These are phyloP conservation scores for Menura novaehollandiae DNA, from an alignment of 2,113 vertebrate genomes.

Conservation along the genomic window DNA sequence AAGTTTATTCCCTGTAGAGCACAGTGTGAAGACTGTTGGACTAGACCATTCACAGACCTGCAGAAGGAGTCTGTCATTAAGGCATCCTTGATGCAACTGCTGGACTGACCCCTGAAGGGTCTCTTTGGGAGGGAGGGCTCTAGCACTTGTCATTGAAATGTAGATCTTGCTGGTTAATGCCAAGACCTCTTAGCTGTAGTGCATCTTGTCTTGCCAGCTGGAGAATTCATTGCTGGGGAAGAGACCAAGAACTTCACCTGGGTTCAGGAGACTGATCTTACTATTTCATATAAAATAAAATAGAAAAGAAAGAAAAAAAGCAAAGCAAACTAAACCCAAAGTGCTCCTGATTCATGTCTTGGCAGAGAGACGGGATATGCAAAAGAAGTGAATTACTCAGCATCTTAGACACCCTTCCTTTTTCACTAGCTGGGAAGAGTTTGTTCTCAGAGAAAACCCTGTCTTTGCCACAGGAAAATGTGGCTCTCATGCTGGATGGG, in stretches of 20 bases:
- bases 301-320: not conserved
- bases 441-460: not conserved
- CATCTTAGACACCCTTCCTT: not conserved
- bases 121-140: not conserved
- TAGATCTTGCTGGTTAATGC: not conserved
- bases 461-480: not conserved
- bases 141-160: not conserved
- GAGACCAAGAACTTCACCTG: not conserved
- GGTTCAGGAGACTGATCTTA: not conserved
- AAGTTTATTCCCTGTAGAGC: not conserved
- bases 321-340: not conserved
- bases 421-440: not conserved
- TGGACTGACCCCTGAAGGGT: not conserved
- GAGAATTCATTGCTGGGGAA: not conserved
- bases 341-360: not conserved
- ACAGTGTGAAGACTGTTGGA: not conserved
- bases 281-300: not conserved
- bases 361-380: not conserved
- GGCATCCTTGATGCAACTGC: not conserved
- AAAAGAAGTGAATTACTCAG: constrained; percentile 13
- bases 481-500: not conserved
- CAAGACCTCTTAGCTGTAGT: not conserved
- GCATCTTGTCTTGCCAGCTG: not conserved
- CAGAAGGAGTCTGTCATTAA: not conserved
- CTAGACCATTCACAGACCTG: not conserved